Evolutionary conservation across 1,140 invertebrate species (phyloP), one percentile per base, ranked within the genome.

Genomic region (Sipha flava): DNA sequence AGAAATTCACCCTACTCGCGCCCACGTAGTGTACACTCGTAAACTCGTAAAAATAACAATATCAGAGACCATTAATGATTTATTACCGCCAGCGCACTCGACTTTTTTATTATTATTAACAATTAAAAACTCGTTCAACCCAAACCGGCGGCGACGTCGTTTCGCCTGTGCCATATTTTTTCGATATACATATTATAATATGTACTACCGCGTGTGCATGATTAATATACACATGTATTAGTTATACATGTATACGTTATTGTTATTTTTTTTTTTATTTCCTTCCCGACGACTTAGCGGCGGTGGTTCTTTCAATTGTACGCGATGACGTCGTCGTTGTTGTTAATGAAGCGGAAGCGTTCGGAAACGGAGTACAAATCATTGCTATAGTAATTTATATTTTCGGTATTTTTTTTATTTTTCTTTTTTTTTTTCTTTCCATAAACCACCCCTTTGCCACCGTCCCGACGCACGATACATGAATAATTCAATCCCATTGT

Each of bases 311-410:
- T 66, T 66, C 66, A 70, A 70, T 70, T 70, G 66, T 70, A 43
- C 66, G 23, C 66, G 43, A 70, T 70, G 66, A 70, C 66, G 66
- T 68, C 64, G 64, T 31, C 40, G 49, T 73, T 16, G 73, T 77
- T 59, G 73, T 77, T 77, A 77, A 77, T 77, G 73, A 77, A 77
- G 73, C 73, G 73, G 73, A 77, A 77, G 73, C 73, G 49, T 77
- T 77, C 49, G 49, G 73, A 77, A 77, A 57, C 37, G 21, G 52
- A 40, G 73, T 77, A 77, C 73, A 77, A 77, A 77, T 77, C 73
- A 59, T 59, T 26, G 34, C 52, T 77, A n/a, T 77, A 57, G 73
- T 59, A 70, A 31, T 29, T 45, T 10, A 40, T 40, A 40, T 40
- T 40, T 6, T 10, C 10, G 37, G 4, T 40, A 10, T 40, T 6